These are phyloP conservation scores for Bagarius yarrelli DNA, from an alignment of 2,113 vertebrate species.

Conservation along the genomic window DNA sequence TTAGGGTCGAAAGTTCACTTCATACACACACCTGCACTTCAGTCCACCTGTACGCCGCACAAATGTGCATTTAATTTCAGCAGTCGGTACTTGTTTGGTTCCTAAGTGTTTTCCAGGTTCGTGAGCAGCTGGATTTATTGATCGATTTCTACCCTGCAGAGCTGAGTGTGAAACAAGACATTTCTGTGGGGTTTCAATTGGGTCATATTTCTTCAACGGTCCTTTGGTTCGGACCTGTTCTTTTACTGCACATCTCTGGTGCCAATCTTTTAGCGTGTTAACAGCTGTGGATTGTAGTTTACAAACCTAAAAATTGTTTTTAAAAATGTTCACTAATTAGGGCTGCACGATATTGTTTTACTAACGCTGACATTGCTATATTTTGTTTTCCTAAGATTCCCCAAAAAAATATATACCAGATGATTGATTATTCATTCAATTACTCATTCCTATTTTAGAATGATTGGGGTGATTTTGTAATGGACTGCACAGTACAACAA, in stretches of 20 bases:
- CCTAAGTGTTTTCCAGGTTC: background rate
- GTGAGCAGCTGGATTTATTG: constrained; percentile 15
- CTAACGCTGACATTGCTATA: too few relatives aligned
- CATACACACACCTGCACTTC: background rate
- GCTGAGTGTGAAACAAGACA: constrained; percentile 18
- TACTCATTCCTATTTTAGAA: too few relatives aligned
- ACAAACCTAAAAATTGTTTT: too few relatives aligned
- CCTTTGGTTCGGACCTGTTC: constrained; percentile 16
- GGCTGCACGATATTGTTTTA: too few relatives aligned
- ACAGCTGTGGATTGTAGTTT: background rate
- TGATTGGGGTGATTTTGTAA: too few relatives aligned
- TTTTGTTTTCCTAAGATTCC: too few relatives aligned
- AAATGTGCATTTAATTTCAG: constrained; percentile 5
- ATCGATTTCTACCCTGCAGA: constrained; percentile 18
- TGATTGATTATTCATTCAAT: too few relatives aligned
- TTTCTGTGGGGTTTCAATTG: constrained; percentile 17
- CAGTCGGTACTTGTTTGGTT: constrained; percentile 6
- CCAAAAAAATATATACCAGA: too few relatives aligned
- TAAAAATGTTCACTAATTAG: too few relatives aligned
- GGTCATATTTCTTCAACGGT: constrained; percentile 26
- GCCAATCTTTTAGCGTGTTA: constrained; percentile 12
- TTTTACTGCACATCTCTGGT: constrained; percentile 10
- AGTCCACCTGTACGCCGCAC: constrained; percentile 4
- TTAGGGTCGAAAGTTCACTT: constrained; percentile 54
- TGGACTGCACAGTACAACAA: too few relatives aligned